A percentile compares a stretch with the other conserved stretches of the same genome.
Evolutionary conservation across 1,140 invertebrate genomes (phyloP).

Genomic region (Metaphire vulgaris): DNA sequence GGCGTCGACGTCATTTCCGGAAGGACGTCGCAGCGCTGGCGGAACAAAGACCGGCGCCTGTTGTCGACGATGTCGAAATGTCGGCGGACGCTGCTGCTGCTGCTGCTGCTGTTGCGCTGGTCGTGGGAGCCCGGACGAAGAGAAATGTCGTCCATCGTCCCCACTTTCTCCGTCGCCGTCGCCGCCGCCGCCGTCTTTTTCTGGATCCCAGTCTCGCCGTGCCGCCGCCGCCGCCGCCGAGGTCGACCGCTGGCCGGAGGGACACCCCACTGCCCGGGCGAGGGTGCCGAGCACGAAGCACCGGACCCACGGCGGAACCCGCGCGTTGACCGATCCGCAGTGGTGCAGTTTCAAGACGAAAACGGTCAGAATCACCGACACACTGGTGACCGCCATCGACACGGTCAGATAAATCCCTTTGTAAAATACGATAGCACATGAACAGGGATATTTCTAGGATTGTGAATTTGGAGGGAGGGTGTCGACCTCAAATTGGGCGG

Average conservation of each 20-base stretch:
- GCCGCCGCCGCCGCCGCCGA: constrained; percentile 12
- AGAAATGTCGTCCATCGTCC: constrained; percentile 12
- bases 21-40: neutral
- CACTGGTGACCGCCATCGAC: constrained; percentile 50
- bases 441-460: too few relatives aligned
- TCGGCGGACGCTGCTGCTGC: constrained; percentile 27
- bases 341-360: constrained; percentile 50
- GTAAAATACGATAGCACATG: constrained; percentile 28
- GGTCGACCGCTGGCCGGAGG: constrained; percentile 13
- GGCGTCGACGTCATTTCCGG: neutral
- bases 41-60: neutral
- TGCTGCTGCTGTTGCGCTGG: too few relatives aligned
- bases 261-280: constrained; percentile 30
- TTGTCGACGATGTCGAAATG: constrained; percentile 13
- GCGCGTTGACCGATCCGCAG: constrained; percentile 39
- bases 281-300: constrained; percentile 37
- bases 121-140: constrained; percentile 27
- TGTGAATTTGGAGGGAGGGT: too few relatives aligned
- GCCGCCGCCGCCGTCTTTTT: neutral
- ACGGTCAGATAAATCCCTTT: constrained; percentile 51
- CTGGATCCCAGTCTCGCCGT: constrained; percentile 25
- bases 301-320: constrained; percentile 42
- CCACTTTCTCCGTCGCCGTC: constrained; percentile 17
- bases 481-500: too few relatives aligned
- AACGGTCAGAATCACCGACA: constrained; percentile 52